Evolutionary conservation across 2,888 invertebrate species (phyloP).

Genomic region (Cantharis nigra): DNA sequence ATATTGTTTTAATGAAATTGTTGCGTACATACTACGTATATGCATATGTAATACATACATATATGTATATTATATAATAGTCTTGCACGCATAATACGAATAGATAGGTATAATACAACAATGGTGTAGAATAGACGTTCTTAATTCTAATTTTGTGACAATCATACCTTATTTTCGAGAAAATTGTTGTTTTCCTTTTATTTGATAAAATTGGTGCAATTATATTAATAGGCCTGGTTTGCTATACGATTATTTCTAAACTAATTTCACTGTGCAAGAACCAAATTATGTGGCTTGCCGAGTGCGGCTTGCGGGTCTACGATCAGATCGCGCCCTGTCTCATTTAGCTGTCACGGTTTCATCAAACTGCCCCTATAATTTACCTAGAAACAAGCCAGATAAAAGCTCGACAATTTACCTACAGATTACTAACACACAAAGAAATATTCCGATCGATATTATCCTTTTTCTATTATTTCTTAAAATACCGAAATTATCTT

Average conservation of each 20-base stretch:
- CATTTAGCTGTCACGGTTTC: constrained; percentile 54
- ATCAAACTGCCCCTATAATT: constrained; percentile 55
- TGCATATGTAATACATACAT: too few relatives aligned
- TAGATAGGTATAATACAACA: neutral
- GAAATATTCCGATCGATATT: constrained; percentile 41
- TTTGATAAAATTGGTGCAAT: constrained; percentile 38
- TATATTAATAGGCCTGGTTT: constrained; percentile 32
- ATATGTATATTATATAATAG: too few relatives aligned
- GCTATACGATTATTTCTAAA: constrained; percentile 35
- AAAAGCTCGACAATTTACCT: constrained; percentile 51
- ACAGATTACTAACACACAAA: constrained; percentile 48
- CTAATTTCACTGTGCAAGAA: constrained; percentile 40
- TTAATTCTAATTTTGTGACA: neutral
- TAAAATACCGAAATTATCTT: constrained; percentile 30
- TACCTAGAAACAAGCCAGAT: constrained; percentile 47
- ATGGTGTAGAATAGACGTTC: neutral
- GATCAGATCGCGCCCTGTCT: constrained; percentile 38
- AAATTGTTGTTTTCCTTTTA: constrained; percentile 20
- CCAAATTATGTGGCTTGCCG: constrained; percentile 37
- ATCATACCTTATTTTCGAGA: constrained; percentile 1
- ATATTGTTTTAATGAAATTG: too few relatives aligned
- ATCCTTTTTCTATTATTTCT: constrained; percentile 42
- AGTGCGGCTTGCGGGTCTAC: constrained; percentile 34
- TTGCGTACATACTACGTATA: too few relatives aligned
- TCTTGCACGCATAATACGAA: too few relatives aligned